Percentiles rank a stretch among this genome's conserved stretches.
Conservation (phyloP, 2,797 vertebrate species). For the Triplophysa bombifrons region DNA sequence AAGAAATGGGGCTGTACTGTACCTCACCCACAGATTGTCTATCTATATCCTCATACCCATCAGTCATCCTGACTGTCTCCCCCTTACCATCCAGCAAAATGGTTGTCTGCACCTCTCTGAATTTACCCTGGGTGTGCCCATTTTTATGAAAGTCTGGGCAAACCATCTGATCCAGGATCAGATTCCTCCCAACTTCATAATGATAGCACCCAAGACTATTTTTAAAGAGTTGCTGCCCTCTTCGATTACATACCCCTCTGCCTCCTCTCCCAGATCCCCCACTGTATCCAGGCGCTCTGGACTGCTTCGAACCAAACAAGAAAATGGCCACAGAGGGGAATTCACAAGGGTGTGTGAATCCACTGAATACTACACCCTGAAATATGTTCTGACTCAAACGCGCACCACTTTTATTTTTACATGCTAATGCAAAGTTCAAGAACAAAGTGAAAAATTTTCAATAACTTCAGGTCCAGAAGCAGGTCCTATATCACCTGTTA, state of each 20-base stretch:
- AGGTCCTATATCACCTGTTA: no score
- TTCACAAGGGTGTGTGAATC: slow-evolving; percentile 33
- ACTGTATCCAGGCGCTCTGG: slow-evolving; percentile 46
- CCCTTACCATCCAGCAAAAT: slow-evolving; percentile 60
- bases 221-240: slow-evolving; percentile 67
- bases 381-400: slow-evolving; percentile 30
- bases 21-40: slow-evolving; percentile 49
- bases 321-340: slow-evolving; percentile 47
- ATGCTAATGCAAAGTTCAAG: background rate
- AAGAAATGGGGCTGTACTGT: slow-evolving; percentile 37
- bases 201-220: slow-evolving; percentile 59
- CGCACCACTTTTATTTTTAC: slow-evolving; percentile 11
- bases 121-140: slow-evolving; percentile 61
- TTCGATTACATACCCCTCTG: slow-evolving; percentile 58
- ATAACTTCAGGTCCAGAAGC: background rate
- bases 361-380: slow-evolving; percentile 25
- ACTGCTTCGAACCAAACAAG: slow-evolving; percentile 44
- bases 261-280: slow-evolving; percentile 43
- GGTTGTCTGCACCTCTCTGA: slow-evolving; percentile 63
- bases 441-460: background rate
- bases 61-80: slow-evolving; percentile 43
- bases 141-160: slow-evolving; percentile 39
- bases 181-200: slow-evolving; percentile 30
- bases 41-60: slow-evolving; percentile 57
- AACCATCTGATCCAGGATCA: slow-evolving; percentile 44